Evolutionary conservation across 2,797 vertebrate species (phyloP), one percentile per base, ranked within the genome.

Genomic region (Tachyglossus aculeatus): DNA sequence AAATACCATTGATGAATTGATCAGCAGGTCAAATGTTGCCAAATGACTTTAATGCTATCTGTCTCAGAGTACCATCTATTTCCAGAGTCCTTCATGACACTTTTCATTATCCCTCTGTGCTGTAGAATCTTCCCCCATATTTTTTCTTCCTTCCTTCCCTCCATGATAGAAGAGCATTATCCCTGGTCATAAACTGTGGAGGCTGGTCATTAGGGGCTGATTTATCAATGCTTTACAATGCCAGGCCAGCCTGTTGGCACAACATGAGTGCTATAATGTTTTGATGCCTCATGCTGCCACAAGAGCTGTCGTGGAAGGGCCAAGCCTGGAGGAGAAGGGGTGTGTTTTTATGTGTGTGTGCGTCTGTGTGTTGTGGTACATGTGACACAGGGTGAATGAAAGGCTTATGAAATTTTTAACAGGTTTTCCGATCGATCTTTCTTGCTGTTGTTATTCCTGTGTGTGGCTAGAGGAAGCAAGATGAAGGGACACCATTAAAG

Each of bases 201-300:
- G 61, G 38, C n/a, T 80, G 4, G 74, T 88, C 32, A 77, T 86
- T 81, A 80, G 41, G 14, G 5, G 48, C 37, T 71, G 68, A 78
- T 82, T 87, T 76, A 62, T 77, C 52, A 37, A 44, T 65, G 52
- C 78, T 84, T 86, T 74, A 76, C 10, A 43, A 40, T 58, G 45
- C 48, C 24, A 38, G 71, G 71, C 27, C 74, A 70, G 45, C 52
- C 38, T 70, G 58, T 43, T 76, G 67, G 63, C 54, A 67, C 60
- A 73, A 50, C 44, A 29, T 57, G 80, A 71, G 71, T 67, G 34
- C 71, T 78, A 86, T 80, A 59, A 34, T 5, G 18, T 57, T 39
- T 36, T 39, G 29, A 6, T 48, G 55, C 55, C 16, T 72, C 47
- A 18, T 68, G 11, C 37, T 57, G 14, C 31, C 48, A 51, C 53